phyloP scores from a whole-genome alignment of 2,113 vertebrate genomes.

The Charina bottae region DNA sequence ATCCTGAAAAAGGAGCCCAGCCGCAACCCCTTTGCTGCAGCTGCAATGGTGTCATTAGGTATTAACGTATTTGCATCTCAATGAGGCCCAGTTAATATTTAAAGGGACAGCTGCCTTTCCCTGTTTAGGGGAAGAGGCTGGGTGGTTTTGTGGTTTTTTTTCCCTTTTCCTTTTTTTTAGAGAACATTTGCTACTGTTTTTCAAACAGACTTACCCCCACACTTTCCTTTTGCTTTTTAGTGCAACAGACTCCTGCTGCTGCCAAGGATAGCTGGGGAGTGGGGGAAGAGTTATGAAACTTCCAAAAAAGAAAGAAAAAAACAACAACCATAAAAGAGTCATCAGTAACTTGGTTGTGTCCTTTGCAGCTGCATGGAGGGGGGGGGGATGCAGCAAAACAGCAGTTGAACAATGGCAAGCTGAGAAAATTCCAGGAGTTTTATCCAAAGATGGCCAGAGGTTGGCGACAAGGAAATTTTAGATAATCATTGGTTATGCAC shows the following conservation, averaged over 20 bases:
- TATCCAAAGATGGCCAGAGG: background rate
- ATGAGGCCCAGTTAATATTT: slow-evolving; percentile 77
- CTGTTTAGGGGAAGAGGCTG: slow-evolving; percentile 60
- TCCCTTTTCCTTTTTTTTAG: background rate
- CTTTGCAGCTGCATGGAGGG: slow-evolving; percentile 39
- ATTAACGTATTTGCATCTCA: slow-evolving; percentile 75
- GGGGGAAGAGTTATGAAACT: slow-evolving; percentile 38
- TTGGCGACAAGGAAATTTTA: background rate
- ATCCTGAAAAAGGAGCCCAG: slow-evolving; percentile 41
- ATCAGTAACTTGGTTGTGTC: slow-evolving; percentile 64
- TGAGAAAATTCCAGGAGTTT: background rate
- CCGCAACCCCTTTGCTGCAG: slow-evolving; percentile 62
- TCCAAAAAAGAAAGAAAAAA: slow-evolving; percentile 1
- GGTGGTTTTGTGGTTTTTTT: slow-evolving; percentile 30
- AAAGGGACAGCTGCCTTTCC: slow-evolving; percentile 78
- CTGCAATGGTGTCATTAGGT: slow-evolving; percentile 70
- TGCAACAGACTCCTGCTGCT: background rate
- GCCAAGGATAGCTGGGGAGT: background rate
- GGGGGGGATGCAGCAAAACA: background rate
- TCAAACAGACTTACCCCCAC: slow-evolving; percentile 37
- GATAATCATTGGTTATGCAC: fast-evolving
- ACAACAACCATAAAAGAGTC: background rate
- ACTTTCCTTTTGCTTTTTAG: slow-evolving; percentile 39
- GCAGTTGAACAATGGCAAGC: background rate
- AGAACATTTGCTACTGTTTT: slow-evolving; percentile 62